Evolutionary conservation across 2,888 invertebrate genomes (phyloP), one percentile per base, ranked within the genome.

Genomic region (Drosophila suboccidentalis): DNA sequence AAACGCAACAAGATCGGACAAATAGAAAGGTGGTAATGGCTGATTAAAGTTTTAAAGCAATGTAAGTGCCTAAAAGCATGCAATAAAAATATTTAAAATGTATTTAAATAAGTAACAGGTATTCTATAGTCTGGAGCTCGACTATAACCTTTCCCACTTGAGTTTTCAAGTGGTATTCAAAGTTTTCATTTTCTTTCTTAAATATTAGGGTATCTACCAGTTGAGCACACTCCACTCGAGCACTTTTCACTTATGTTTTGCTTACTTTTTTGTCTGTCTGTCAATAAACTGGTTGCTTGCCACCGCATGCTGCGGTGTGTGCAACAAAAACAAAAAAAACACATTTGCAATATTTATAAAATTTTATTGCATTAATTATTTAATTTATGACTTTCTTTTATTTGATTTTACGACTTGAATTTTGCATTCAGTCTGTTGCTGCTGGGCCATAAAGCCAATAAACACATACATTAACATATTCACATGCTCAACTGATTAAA

Each of bases 361-460:
- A 70, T 78, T 71, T 83, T 83, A 79, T 84, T 72, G 82, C 84
- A 84, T 84, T 89, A 87, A 84, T 84, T 89, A 87, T 89, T 81
- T 72, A 84, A 84, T 84, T 84, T 83, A 87, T 71, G 87, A 80
- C 81, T 86, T 88, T 88, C 83, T 83, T 81, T 67, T 78, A 63
- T 54, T 69, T 74, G n/a, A 49, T 66, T 86, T 88, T 75, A 75
- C 62, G 84, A 78, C 75, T 68, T 46, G 49, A 58, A 61, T 80
- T 70, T 75, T 64, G 78, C 75, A 80, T 69, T 78, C 65, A 19
- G 54, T 55, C 1, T 55, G 43, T 44, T 44, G 32, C 15, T 34
- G 11, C 15, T 17, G 34, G 32, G 68, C 46, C 78, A 72, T 77
- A 59, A 77, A 72, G 15, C 10, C 46, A 32, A 64, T 60, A 54